phyloP scores from a whole-genome alignment of 2,888 invertebrate species.

The Brenthis ino region DNA sequence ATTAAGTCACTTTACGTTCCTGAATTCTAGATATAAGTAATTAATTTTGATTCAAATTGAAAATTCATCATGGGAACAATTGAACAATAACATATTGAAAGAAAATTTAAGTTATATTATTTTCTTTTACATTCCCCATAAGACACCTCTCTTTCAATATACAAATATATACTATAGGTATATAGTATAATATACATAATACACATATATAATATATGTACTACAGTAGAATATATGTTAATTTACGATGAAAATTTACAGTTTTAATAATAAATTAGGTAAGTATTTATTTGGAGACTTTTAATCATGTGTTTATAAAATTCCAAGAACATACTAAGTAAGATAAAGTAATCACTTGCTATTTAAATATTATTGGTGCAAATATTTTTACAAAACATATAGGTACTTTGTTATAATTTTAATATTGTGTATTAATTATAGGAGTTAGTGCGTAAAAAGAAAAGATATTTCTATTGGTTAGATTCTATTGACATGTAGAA shows the following conservation, averaged over 20 bases:
- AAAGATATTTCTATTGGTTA: slow-evolving; percentile 5
- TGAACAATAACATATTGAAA: too few relatives aligned
- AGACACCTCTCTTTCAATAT: too few relatives aligned
- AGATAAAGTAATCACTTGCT: slow-evolving; percentile 1
- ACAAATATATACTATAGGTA: not conserved
- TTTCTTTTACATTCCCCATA: too few relatives aligned
- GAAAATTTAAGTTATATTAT: too few relatives aligned
- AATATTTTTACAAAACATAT: not conserved
- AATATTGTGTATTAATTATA: not conserved
- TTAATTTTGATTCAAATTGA: too few relatives aligned
- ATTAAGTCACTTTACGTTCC: too few relatives aligned
- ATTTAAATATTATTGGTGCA: not conserved
- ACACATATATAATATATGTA: too few relatives aligned
- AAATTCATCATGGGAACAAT: too few relatives aligned
- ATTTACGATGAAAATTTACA: too few relatives aligned
- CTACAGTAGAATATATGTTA: too few relatives aligned
- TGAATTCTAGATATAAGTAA: too few relatives aligned
- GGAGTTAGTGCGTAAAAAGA: not conserved
- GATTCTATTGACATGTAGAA: slow-evolving; percentile 6
- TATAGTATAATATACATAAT: too few relatives aligned
- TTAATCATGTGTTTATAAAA: not conserved
- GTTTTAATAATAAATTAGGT: not conserved
- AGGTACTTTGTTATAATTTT: not conserved
- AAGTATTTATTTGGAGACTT: not conserved
- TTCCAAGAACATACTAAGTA: not conserved